phyloP scores from a whole-genome alignment of 2,113 vertebrate species.

The Vombatus ursinus region DNA sequence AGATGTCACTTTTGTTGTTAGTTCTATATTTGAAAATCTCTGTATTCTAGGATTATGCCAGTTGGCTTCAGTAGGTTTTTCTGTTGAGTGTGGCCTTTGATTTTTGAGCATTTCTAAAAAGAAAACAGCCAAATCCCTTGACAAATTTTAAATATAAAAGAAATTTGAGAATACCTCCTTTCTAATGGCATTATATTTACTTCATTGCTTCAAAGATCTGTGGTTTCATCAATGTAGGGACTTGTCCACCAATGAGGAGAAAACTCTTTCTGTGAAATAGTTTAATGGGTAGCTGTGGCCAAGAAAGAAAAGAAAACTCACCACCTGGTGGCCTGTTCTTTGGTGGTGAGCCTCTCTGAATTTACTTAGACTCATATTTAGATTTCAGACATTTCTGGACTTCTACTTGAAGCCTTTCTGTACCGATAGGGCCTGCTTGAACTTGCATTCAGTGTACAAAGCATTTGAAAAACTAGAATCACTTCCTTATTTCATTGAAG shows the following conservation, averaged over 20 bases:
- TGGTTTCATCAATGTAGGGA: background rate
- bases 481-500: background rate
- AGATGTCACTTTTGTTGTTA: background rate
- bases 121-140: background rate
- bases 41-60: background rate
- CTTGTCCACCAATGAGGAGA: background rate
- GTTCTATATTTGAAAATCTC: background rate
- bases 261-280: background rate
- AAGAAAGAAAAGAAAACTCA: background rate
- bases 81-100: background rate
- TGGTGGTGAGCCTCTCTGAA: background rate
- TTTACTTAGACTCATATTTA: background rate
- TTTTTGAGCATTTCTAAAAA: background rate
- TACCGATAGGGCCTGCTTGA: background rate
- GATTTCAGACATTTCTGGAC: background rate
- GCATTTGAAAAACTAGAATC: background rate
- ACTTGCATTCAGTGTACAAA: background rate
- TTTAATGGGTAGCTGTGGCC: background rate
- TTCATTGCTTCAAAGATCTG: background rate
- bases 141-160: background rate
- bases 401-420: background rate
- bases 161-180: background rate
- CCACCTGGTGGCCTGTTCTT: background rate
- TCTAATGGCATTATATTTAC: background rate
- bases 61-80: background rate